Conservation (phyloP, 2,888 invertebrate genomes). For the Andrena haemorrhoa region DNA sequence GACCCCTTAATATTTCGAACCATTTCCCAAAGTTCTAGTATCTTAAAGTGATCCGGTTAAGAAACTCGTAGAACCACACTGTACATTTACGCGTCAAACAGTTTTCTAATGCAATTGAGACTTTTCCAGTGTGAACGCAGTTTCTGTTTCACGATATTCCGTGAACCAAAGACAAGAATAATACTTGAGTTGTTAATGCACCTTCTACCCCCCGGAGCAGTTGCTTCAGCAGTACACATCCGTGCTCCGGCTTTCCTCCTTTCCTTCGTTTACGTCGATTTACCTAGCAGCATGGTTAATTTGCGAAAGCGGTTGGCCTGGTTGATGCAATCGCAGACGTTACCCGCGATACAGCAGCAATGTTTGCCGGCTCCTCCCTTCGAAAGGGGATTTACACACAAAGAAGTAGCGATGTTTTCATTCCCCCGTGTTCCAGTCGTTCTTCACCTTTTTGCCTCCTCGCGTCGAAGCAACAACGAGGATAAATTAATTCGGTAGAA, state of each 20-base stretch:
- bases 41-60: too few relatives aligned
- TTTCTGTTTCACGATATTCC: not conserved
- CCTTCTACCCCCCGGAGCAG: not conserved
- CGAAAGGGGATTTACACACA: conserved; percentile 58
- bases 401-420: conserved; percentile 62
- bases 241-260: conserved; percentile 11
- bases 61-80: too few relatives aligned
- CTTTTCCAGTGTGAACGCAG: not conserved
- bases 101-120: not conserved
- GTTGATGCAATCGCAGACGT: conserved; percentile 58
- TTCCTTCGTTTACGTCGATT: conserved; percentile 27
- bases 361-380: conserved; percentile 48
- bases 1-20: not conserved
- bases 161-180: not conserved
- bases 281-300: conserved; percentile 61
- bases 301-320: conserved; percentile 53
- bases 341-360: conserved; percentile 47
- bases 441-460: conserved; percentile 29
- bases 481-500: conserved; percentile 51
- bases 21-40: too few relatives aligned
- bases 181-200: not conserved
- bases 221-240: not conserved
- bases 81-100: too few relatives aligned
- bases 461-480: conserved; percentile 28
- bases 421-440: conserved; percentile 44